Evolutionary conservation across 2,113 vertebrate genomes (phyloP), one percentile per base, ranked within the genome.

Genomic region (Hyla sarda): DNA sequence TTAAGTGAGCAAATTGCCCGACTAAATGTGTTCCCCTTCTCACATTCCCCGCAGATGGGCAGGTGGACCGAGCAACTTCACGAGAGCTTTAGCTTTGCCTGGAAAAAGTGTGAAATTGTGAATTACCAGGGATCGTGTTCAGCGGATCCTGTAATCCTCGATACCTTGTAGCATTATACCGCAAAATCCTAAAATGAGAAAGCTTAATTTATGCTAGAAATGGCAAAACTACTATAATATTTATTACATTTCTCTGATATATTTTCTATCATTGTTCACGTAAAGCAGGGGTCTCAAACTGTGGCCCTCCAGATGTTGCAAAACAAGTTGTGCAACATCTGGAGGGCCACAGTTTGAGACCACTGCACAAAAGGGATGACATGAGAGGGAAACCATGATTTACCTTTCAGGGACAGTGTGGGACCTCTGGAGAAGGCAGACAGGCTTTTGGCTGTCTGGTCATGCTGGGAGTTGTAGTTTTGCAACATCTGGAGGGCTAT

Each of bases 11-110:
- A 56, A 84, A 73, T 1, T 13, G n/a, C 71, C 72, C n/a, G 5
- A 21, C 37, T 47, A 11, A 48, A 85, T 62, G 21, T 11, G 11
- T 34, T 67, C 83, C n/a, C 82, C 56, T 52, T 77, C 50, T 65
- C 12, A 50, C 28, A 34, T 76, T 65, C 25, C 56, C 58, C 7
- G 37, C 25, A 62, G 78, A 62, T 41, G 58, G 78, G 34, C 78
- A 80, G 78, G 78, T 80, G 78, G 32, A 62, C 56, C 52, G 19
- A 65, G n/a, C 56, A 28, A 81, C 78, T 21, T 30, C 48, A 21
- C n/a, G 37, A 28, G 5, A 62, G n/a, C n/a, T 58, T 25, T 47
- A 10, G 23, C 41, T 28, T 50, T 28, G 13, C 47, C n/a, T 50
- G 21, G 12, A 12, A 48, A 74, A 45, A 16, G n/a, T 45, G n/a